These are phyloP conservation scores for Cygnus atratus DNA, from an alignment of 2,113 vertebrate genomes.

Conservation along the genomic window DNA sequence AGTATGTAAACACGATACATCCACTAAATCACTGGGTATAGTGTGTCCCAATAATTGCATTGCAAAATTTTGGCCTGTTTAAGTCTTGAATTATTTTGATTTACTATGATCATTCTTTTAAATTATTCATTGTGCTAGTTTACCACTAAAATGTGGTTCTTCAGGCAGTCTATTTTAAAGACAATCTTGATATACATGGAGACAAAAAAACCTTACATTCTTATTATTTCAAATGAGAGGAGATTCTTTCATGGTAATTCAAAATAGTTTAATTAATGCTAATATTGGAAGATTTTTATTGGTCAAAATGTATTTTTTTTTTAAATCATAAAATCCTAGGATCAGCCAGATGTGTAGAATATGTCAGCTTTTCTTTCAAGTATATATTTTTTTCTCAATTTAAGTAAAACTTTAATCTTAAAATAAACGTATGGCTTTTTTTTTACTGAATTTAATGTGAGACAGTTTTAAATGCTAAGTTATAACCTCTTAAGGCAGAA, in stretches of 20 bases:
- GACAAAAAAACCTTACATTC: not conserved
- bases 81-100: not conserved
- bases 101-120: not conserved
- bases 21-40: not conserved
- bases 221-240: not conserved
- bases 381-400: not conserved
- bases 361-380: not conserved
- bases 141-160: not conserved
- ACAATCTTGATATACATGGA: not conserved
- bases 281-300: not conserved
- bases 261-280: not conserved
- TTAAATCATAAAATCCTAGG: not conserved
- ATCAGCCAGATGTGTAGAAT: not conserved
- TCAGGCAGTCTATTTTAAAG: not conserved
- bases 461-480: not conserved
- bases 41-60: not conserved
- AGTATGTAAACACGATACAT: not conserved
- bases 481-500: not conserved
- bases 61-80: not conserved
- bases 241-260: not conserved
- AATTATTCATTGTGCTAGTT: not conserved
- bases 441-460: not conserved
- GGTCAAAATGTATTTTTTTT: not conserved
- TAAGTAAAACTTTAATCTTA: not conserved
- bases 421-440: not conserved